phyloP scores from a whole-genome alignment of 2,797 vertebrate species.

The Salarias fasciatus region DNA sequence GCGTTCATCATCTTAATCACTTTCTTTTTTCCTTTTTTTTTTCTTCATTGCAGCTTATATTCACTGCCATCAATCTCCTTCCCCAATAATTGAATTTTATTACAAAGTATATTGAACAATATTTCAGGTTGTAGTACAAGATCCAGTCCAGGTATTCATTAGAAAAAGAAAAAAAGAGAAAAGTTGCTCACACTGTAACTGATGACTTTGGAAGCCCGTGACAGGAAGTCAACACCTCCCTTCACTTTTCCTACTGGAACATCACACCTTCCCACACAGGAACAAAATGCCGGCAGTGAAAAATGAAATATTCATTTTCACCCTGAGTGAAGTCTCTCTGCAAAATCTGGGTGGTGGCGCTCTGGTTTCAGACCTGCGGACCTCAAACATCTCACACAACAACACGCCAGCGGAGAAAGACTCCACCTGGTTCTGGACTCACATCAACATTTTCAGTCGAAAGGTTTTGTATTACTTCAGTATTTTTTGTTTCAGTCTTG shows the following conservation, averaged over 20 bases:
- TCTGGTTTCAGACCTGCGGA: not conserved
- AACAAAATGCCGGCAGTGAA: not conserved
- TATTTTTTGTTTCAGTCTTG: too few relatives aligned
- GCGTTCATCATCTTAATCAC: not conserved
- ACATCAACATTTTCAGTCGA: too few relatives aligned
- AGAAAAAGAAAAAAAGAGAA: too few relatives aligned
- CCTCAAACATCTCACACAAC: too few relatives aligned
- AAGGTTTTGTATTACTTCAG: too few relatives aligned
- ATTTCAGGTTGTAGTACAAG: not conserved
- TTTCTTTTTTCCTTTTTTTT: not conserved
- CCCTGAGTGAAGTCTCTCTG: not conserved
- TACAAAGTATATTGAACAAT: not conserved
- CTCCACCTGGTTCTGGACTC: too few relatives aligned
- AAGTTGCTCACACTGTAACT: not conserved
- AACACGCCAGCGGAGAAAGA: too few relatives aligned
- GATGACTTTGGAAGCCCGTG: not conserved
- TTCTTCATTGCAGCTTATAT: not conserved
- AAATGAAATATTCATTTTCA: not conserved
- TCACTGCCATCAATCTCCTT: slow-evolving; percentile 3
- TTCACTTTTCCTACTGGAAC: not conserved
- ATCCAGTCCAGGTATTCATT: not conserved
- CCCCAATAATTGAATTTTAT: not conserved
- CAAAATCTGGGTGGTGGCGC: not conserved
- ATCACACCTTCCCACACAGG: not conserved
- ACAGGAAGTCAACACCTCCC: not conserved